Base-by-base conservation (phyloP, 2,888 invertebrate genomes). In the Drosophila barbarae region DNA sequence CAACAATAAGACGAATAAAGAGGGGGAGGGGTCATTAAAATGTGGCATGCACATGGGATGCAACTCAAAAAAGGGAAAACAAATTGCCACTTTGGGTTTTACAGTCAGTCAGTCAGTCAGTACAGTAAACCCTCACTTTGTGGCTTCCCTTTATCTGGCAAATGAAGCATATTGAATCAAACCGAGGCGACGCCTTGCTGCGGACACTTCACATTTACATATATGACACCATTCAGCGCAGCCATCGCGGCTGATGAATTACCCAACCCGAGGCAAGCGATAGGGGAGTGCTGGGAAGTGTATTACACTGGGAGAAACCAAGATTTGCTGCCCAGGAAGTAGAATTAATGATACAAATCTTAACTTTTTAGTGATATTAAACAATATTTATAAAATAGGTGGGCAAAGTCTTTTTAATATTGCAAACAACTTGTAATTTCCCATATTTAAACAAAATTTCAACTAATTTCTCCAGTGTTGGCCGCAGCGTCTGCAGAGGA, bases 171-270 rank as follows among this genome's bases (percentile, higher is more conserved):
- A 8, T 15, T 21, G 60, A 23, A 32, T 28, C 15, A 4, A 35
- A 61, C 30, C 2, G 30, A 46, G 1, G 30, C 44, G 36, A 50
- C 9, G 32, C 61, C 53, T 5, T 18, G 59, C 53, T 60, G 68
- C 60, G 38, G 36, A 35, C 61, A 61, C 54, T 66, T 39, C 5
- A 53, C 38, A 52, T 68, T 52, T 55, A 67, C 61, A 66, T 64
- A 69, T 69, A 68, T 79, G 79, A 84, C 79, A 79, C 79, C 84
- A 79, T 79, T 79, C 66, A 68, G 65, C 52, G 67, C 52, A 68
- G 34, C 65, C 61, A 61, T 47, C 47, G 71, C 60, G 68, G 67
- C 84, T 84, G 79, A 79, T 79, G 79, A 84, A 79, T 84, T 84
- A 66, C 70, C 51, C 67, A 75, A 75, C 28, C 47, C 42, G n/a